Conservation (phyloP, 2,113 vertebrate species). For the Theristicus caerulescens region DNA sequence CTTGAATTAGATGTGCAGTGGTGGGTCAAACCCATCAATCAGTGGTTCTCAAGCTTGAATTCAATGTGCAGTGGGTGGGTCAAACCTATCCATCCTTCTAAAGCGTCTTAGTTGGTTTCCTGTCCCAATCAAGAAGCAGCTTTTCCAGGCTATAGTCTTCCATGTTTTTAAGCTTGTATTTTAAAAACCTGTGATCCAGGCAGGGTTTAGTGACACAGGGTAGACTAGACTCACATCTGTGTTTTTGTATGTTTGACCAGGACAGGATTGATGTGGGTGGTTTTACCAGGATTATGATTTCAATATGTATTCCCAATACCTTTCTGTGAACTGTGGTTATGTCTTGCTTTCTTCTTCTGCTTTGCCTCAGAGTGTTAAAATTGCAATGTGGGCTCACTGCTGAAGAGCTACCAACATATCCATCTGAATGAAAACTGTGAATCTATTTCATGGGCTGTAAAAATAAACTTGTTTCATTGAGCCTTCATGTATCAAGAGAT, state of each 20-base stretch:
- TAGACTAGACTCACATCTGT: background rate
- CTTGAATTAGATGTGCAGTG: background rate
- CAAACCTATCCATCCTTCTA: background rate
- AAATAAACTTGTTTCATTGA: slow-evolving; percentile 41
- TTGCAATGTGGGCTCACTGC: background rate
- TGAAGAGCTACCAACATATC: background rate
- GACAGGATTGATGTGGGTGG: background rate
- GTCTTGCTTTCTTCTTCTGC: background rate
- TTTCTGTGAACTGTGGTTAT: background rate
- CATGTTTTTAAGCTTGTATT: background rate
- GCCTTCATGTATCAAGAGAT: slow-evolving; percentile 15
- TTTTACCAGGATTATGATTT: background rate
- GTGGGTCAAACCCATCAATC: background rate
- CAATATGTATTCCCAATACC: background rate
- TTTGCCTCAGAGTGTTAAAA: background rate
- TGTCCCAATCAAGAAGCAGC: background rate
- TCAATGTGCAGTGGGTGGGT: background rate
- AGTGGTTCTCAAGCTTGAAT: background rate
- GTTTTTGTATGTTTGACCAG: background rate
- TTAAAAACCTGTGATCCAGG: background rate
- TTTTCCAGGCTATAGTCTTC: background rate
- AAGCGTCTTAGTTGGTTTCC: background rate
- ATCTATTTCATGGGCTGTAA: slow-evolving; percentile 4
- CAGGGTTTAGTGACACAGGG: background rate
- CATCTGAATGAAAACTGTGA: slow-evolving; percentile 24